These are phyloP conservation scores for Drosophila orosa DNA, from an alignment of 1,140 invertebrate species.

Conservation along the genomic window DNA sequence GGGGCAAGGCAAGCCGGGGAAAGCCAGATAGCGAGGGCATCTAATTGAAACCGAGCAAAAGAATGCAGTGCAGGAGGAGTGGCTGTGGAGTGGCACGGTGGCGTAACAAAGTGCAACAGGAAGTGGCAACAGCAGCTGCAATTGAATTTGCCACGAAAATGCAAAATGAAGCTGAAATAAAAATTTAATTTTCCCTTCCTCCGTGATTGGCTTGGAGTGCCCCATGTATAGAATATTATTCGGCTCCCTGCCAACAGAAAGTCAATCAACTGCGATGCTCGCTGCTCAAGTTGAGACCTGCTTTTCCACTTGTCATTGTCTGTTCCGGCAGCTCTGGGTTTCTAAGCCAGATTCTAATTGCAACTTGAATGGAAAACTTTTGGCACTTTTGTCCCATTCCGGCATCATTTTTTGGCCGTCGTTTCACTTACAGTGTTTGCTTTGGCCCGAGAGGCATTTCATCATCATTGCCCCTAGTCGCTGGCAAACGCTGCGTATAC, in stretches of 20 bases:
- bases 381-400: slow-evolving; percentile 27
- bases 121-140: slow-evolving; percentile 46
- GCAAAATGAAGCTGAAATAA: slow-evolving; percentile 49
- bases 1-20: background rate
- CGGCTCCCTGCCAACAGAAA: slow-evolving; percentile 29
- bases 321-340: slow-evolving; percentile 4
- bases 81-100: background rate
- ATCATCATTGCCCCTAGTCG: slow-evolving; percentile 23
- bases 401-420: slow-evolving; percentile 29
- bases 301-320: slow-evolving; percentile 35
- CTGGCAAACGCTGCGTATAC: slow-evolving; percentile 50
- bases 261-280: slow-evolving; percentile 34
- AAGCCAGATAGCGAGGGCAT: slow-evolving; percentile 28
- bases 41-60: slow-evolving; percentile 58
- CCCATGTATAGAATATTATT: slow-evolving; percentile 2
- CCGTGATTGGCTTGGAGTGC: slow-evolving; percentile 21
- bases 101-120: slow-evolving; percentile 48
- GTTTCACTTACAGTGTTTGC: slow-evolving; percentile 49
- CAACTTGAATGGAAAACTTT: slow-evolving; percentile 58
- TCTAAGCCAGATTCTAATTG: slow-evolving; percentile 56
- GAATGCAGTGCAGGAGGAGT: slow-evolving; percentile 11
- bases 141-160: slow-evolving; percentile 58
- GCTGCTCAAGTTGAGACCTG: slow-evolving; percentile 28
- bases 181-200: slow-evolving; percentile 48
- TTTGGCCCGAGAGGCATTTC: slow-evolving; percentile 25